Percentiles rank a stretch among this genome's conserved stretches.
phyloP scores from a whole-genome alignment of 2,113 vertebrate genomes.

The Leptosomus discolor region DNA sequence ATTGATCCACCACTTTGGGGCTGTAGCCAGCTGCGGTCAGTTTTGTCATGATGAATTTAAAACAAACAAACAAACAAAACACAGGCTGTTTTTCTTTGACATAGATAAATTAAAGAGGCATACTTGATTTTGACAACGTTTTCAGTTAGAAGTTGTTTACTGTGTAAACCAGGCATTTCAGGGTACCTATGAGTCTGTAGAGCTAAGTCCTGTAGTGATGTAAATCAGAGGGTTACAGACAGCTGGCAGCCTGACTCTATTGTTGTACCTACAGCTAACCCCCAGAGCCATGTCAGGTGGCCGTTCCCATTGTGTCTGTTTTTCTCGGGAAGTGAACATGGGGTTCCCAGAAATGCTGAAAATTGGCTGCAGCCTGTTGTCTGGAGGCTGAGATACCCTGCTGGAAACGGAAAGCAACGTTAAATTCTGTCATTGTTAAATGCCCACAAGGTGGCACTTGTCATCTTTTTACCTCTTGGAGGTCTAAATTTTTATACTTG shows the following conservation, averaged over 20 bases:
- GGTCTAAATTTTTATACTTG: background rate
- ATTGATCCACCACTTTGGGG: background rate
- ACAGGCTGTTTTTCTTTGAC: background rate
- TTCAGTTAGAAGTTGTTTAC: background rate
- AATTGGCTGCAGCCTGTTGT: background rate
- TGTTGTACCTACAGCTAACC: background rate
- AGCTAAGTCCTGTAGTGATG: background rate
- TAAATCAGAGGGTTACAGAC: background rate
- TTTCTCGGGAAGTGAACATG: background rate
- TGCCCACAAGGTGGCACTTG: slow-evolving; percentile 79
- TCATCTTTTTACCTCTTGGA: slow-evolving; percentile 47
- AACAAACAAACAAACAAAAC: background rate
- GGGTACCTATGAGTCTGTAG: background rate
- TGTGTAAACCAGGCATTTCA: background rate
- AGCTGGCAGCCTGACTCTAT: background rate
- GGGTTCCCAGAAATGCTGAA: background rate
- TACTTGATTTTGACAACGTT: background rate
- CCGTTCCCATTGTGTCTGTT: background rate
- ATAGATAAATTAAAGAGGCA: background rate
- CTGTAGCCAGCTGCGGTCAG: background rate
- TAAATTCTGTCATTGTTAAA: background rate
- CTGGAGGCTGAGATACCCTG: background rate
- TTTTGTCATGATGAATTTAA: background rate
- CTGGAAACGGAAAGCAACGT: background rate
- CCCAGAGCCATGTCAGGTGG: background rate